Base-by-base conservation (phyloP, 2,888 invertebrate species). In the Desoria tigrina region DNA sequence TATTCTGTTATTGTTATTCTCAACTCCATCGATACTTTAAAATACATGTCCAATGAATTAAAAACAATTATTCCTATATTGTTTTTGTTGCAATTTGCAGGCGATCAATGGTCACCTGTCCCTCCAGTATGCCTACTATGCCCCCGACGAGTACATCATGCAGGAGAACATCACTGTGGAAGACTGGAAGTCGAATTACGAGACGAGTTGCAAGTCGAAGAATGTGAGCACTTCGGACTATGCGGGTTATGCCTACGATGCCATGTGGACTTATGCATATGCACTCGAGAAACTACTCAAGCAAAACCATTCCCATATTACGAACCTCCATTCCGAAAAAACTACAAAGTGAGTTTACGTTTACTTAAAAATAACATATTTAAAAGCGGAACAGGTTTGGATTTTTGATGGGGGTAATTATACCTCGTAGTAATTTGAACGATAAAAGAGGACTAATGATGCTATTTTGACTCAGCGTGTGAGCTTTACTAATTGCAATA, bases 231-330 rank as follows among this genome's bases (percentile, higher is more conserved):
- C 58, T n/a, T 72, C 72, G 11, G 71, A 72, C 53, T 74, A 72
- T 39, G 72, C 63, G 50, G 72, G 75, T 18, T 75, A 72, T 54
- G 88, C 89, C 0, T 91, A 91, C 77, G 91, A 91, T 79, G 90
- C 90, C 0, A 87, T 90, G 58, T 91, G 91, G 90, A 86, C 87
- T 0, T 90, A 88, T 79, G 90, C 89, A 2, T 80, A 85, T 42
- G 90, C 89, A 0, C 81, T 89, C 28, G 85, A 89, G 77, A 82
- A 84, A 71, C 81, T 91, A 0, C 79, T 88, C 0, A 82, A 81
- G 57, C 84, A 84, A 58, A 84, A 88, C 79, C 85, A 86, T 18
- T 84, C 85, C 61, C 83, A 84, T 62, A 79, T 84, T 1, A 82
- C 83, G 4, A 80, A 84, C 71, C 78, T 86, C 16, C 86, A 86